A percentile compares a stretch with the other conserved stretches of the same genome.
Conservation (phyloP, 2,888 invertebrate genomes). For the Orchestes rusci region DNA sequence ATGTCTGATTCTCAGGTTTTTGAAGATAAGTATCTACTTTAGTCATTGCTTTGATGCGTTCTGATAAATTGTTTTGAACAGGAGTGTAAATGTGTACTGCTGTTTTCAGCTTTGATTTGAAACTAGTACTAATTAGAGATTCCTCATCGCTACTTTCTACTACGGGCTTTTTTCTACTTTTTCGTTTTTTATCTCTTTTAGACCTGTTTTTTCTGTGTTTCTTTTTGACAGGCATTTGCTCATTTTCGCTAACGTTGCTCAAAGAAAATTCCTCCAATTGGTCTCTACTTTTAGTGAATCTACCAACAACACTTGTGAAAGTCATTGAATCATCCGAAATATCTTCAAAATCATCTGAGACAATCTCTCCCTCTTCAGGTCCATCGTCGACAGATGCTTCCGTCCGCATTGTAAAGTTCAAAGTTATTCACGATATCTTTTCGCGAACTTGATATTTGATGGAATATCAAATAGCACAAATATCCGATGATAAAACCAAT, state of each 20-base stretch:
- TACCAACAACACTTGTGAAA: constrained; percentile 41
- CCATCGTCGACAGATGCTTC: constrained; percentile 25
- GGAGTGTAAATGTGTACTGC: constrained; percentile 46
- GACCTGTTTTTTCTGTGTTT: constrained; percentile 16
- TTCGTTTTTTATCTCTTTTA: constrained; percentile 11
- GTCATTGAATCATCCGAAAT: constrained; percentile 42
- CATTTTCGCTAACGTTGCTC: constrained; percentile 36
- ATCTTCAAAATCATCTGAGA: constrained; percentile 41
- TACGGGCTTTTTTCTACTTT: constrained; percentile 10
- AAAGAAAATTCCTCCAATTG: constrained; percentile 43
- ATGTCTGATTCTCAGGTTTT: no score
- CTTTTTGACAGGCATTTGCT: no score
- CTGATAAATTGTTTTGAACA: no score
- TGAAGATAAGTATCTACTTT: no score
- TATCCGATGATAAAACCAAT: no score
- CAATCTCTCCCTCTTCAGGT: constrained; percentile 44
- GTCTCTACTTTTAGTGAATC: constrained; percentile 40
- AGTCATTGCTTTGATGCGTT: no score
- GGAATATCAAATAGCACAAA: no score
- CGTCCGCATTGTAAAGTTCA: no score
- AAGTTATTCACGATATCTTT: no score
- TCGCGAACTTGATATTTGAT: no score
- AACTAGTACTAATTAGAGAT: constrained; percentile 27
- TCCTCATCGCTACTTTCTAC: constrained; percentile 32
- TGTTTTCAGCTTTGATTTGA: constrained; percentile 47